These are phyloP conservation scores for Eolophus roseicapilla DNA, from an alignment of 2,113 vertebrate species.

Conservation along the genomic window DNA sequence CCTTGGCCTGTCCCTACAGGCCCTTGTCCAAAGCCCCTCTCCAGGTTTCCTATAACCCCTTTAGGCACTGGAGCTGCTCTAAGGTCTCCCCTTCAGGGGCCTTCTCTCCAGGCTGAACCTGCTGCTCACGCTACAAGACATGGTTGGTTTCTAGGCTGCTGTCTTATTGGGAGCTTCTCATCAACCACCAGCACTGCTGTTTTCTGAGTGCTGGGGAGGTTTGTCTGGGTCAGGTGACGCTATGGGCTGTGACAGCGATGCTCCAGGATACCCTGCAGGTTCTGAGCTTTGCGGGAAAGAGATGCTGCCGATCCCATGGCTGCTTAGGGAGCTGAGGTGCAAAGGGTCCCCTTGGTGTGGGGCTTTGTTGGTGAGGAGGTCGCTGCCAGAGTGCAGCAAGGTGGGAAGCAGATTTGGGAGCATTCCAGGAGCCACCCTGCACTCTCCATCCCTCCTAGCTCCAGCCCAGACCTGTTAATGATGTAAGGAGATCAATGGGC, in stretches of 20 bases:
- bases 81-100: not conserved
- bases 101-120: not conserved
- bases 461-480: not conserved
- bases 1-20: too few relatives aligned
- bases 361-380: not conserved
- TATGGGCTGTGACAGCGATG: not conserved
- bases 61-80: not conserved
- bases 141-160: not conserved
- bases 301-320: fast-evolving
- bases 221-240: fast-evolving
- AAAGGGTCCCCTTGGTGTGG: fast-evolving
- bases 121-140: not conserved
- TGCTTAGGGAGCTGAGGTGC: not conserved
- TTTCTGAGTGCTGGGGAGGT: not conserved
- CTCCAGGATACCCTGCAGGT: not conserved
- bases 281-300: not conserved
- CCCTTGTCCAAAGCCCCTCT: too few relatives aligned
- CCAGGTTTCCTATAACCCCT: not conserved
- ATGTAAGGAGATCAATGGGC: constrained; percentile 18
- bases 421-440: not conserved
- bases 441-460: not conserved
- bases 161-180: not conserved
- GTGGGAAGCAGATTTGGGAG: not conserved
- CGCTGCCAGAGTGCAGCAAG: fast-evolving
- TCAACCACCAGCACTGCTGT: too few relatives aligned